Base-by-base conservation (phyloP, 2,797 vertebrate species). In the Enoplosus armatus region DNA sequence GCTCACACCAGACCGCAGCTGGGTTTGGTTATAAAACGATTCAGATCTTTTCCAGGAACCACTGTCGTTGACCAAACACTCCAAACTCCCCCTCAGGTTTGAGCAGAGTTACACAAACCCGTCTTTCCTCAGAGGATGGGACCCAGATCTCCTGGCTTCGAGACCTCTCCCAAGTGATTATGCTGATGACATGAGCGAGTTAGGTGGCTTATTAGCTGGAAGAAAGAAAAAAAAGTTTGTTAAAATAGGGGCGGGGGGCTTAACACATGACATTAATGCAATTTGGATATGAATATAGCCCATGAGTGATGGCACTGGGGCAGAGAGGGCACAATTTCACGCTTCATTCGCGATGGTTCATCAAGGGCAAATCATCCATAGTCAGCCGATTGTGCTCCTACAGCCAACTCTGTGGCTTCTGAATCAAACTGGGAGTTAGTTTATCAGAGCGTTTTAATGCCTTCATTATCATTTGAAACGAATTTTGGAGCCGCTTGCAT, bases 1-100 rank as follows among this genome's bases (percentile, higher is more conserved):
- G 72, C 75, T 54, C 79, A 75, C 89, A 79, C 79, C 71, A 64
- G 79, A 75, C 93, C 91, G 94, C 96, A 97, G 96, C 96, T 97
- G 96, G 95, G 89, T 95, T 93, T 93, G 93, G 91, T 96, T 95
- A 96, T 93, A 96, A 96, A 95, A 95, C 95, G 93, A 97, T 96
- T 97, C 96, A 96, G 96, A 97, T 97, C 96, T 97, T 96, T 96
- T 95, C 93, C 93, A 95, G 95, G 95, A 94, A 95, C 91, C 87
- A 94, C 95, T 96, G 90, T 90, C 96, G 95, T 95, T 96, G 94
- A 96, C 94, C 96, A 94, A 96, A 95, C 94, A 93, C 89, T 89
- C 95, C 93, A 85, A 66, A 93, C 92, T 87, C 91, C 92, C 95
- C 94, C 93, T 94, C 93, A 94, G 95, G 95, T 94, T 94, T 94